Conservation (phyloP, 2,888 invertebrate species). For the Junonia oenone region DNA sequence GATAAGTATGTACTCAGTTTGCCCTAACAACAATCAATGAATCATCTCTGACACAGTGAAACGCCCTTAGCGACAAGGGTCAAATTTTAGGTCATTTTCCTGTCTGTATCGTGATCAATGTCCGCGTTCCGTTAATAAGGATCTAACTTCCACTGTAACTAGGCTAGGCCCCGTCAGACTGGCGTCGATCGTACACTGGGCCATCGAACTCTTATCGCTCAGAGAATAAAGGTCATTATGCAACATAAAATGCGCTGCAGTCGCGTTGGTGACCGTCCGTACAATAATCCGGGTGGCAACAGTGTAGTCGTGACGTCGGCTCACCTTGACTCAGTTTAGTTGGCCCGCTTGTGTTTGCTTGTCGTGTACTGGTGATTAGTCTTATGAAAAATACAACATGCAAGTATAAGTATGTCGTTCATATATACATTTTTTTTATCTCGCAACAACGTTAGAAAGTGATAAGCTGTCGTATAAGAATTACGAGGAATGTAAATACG, state of each 20-base stretch:
- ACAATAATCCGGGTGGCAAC: slow-evolving; percentile 68
- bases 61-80: neutral
- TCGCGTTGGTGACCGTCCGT: slow-evolving; percentile 23
- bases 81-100: slow-evolving; percentile 19
- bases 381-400: slow-evolving; percentile 36
- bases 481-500: neutral
- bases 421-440: slow-evolving; percentile 9
- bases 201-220: slow-evolving; percentile 9
- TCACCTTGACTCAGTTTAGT: slow-evolving; percentile 75
- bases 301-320: slow-evolving; percentile 51
- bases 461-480: neutral
- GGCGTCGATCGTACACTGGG: slow-evolving; percentile 8
- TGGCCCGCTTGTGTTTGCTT: slow-evolving; percentile 56
- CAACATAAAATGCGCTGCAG: slow-evolving; percentile 5
- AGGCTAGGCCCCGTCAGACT: slow-evolving; percentile 12
- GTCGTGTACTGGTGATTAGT: slow-evolving; percentile 58
- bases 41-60: neutral
- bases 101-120: slow-evolving; percentile 12
- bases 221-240: slow-evolving; percentile 9
- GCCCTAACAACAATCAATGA: no score
- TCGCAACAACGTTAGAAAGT: neutral
- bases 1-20: no score
- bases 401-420: slow-evolving; percentile 2
- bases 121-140: slow-evolving; percentile 16
- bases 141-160: slow-evolving; percentile 10